phyloP scores from a whole-genome alignment of 2,888 invertebrate genomes.

The Loripinus fragilis region DNA sequence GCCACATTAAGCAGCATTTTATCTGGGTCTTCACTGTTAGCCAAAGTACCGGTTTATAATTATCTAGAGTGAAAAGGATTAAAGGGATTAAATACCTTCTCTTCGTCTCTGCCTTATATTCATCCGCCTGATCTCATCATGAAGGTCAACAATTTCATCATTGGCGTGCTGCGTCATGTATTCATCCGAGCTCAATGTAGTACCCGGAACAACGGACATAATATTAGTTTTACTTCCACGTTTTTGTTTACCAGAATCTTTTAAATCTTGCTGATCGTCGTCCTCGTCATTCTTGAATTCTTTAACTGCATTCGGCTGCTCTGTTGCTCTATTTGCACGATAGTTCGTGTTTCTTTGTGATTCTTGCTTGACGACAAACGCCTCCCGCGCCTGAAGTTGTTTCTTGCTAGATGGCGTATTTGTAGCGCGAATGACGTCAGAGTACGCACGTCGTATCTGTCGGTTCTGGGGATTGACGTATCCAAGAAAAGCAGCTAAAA shows the following conservation, averaged over 20 bases:
- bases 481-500: constrained; percentile 51
- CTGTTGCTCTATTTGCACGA: constrained; percentile 31
- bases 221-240: background rate
- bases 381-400: constrained; percentile 35
- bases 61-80: no score
- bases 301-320: background rate
- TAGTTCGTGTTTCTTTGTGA: constrained; percentile 55
- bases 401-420: constrained; percentile 19
- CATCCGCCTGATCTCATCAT: constrained; percentile 56
- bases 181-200: constrained; percentile 45
- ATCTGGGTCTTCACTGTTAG: no score
- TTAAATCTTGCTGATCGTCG: background rate
- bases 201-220: constrained; percentile 46
- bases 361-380: constrained; percentile 36
- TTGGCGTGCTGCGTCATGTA: constrained; percentile 52
- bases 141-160: constrained; percentile 53
- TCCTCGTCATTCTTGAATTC: background rate
- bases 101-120: constrained; percentile 34
- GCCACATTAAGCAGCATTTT: no score
- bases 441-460: constrained; percentile 56
- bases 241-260: background rate
- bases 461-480: constrained; percentile 54
- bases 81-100: no score
- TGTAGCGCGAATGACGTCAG: constrained; percentile 48
- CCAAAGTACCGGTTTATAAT: no score